Evolutionary conservation across 2,113 vertebrate species (phyloP).

Genomic region (Cryptotis parvus): DNA sequence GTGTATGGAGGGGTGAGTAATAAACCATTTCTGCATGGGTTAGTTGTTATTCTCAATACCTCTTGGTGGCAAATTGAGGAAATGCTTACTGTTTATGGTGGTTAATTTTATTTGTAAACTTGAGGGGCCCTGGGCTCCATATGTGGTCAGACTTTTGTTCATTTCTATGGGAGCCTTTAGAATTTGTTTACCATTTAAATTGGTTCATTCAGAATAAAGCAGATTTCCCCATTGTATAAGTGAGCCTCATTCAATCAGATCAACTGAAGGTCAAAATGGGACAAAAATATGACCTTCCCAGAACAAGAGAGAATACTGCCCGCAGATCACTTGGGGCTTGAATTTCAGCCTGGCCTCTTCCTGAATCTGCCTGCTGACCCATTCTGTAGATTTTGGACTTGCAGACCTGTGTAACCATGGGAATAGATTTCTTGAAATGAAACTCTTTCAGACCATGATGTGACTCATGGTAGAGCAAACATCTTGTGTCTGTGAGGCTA

Average conservation of each 20-base stretch:
- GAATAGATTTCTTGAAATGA: background rate
- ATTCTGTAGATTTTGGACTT: background rate
- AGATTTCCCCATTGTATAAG: no score
- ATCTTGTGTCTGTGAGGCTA: no score
- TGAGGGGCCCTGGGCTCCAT: background rate
- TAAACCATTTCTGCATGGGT: background rate
- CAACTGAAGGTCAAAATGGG: background rate
- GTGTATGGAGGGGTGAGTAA: background rate
- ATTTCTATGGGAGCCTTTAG: constrained; percentile 14
- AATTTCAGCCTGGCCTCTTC: background rate
- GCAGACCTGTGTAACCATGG: background rate
- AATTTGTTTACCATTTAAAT: background rate
- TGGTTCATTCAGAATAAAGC: background rate
- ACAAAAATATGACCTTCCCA: background rate
- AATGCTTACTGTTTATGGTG: background rate
- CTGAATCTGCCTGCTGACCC: background rate
- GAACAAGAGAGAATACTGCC: background rate
- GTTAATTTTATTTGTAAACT: background rate
- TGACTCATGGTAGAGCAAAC: no score
- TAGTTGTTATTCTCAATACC: background rate
- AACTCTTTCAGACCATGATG: background rate
- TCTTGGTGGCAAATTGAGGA: background rate
- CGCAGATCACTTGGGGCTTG: background rate
- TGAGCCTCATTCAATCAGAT: background rate
- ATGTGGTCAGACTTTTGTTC: background rate